Percentiles rank a stretch among this genome's conserved stretches.
Conservation (phyloP, 2,113 vertebrate species). For the Taxidea taxus region DNA sequence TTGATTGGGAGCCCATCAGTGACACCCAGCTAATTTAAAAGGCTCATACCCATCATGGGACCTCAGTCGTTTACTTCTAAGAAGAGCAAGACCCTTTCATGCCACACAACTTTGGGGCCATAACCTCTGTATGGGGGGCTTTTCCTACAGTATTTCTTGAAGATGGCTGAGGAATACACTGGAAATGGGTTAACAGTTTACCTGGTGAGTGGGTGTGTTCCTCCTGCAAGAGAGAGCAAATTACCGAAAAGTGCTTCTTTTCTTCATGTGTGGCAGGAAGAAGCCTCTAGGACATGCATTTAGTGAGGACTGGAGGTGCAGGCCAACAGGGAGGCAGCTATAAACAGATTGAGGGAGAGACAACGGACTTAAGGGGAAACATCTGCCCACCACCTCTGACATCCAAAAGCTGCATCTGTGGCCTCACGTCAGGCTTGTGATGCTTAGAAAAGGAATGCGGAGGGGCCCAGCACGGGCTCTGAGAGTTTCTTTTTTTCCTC, state of each 20-base stretch:
- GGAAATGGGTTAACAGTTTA: background rate
- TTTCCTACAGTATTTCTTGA: background rate
- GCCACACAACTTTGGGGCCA: background rate
- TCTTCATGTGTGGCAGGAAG: background rate
- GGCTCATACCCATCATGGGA: background rate
- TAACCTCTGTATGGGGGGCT: background rate
- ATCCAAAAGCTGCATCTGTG: slow-evolving; percentile 69
- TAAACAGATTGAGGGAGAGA: slow-evolving; percentile 73
- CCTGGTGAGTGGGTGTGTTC: background rate
- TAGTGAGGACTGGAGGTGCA: slow-evolving; percentile 60
- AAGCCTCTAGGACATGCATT: slow-evolving; percentile 7
- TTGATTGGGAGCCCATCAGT: background rate
- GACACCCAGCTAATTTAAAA: background rate
- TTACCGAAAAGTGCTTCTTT: background rate
- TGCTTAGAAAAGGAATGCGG: slow-evolving; percentile 54
- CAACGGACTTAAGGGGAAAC: slow-evolving; percentile 72
- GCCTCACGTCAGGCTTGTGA: slow-evolving; percentile 47
- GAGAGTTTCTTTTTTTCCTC: slow-evolving; percentile 6
- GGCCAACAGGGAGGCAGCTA: slow-evolving; percentile 65
- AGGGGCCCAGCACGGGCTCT: slow-evolving; percentile 43
- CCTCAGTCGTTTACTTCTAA: background rate
- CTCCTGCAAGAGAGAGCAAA: background rate
- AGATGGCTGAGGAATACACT: background rate
- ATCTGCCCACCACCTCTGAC: slow-evolving; percentile 62
- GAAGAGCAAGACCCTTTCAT: background rate